Evolutionary conservation across 2,888 invertebrate species (phyloP).

Genomic region (Brassicogethes aeneus): DNA sequence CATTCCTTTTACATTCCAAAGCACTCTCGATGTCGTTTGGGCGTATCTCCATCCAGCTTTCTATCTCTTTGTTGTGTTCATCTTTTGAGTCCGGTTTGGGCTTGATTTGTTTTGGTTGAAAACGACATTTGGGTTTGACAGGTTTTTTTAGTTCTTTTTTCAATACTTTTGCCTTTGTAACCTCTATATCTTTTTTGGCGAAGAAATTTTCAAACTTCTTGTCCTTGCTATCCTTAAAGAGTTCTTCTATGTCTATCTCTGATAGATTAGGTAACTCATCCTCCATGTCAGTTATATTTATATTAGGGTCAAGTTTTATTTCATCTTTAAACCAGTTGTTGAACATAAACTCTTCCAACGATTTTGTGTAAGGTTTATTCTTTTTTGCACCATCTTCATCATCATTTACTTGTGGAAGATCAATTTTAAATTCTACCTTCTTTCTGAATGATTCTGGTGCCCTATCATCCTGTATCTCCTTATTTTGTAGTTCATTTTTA

Average conservation of each 20-base stretch:
- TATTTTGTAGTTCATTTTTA: conserved; percentile 17
- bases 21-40: conserved; percentile 2
- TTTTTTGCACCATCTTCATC: not conserved
- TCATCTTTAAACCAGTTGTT: conserved; percentile 4
- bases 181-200: conserved; percentile 5
- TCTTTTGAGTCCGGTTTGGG: conserved; percentile 16
- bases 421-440: not conserved
- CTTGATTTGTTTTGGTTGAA: conserved; percentile 1
- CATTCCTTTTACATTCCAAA: not conserved
- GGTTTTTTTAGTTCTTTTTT: not conserved
- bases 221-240: conserved; percentile 24
- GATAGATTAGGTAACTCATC: conserved; percentile 19
- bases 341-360: not conserved
- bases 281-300: conserved; percentile 19
- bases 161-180: not conserved
- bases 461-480: conserved; percentile 4
- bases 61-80: conserved; percentile 20
- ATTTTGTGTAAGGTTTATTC: not conserved
- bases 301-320: conserved; percentile 10
- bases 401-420: not conserved
- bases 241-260: conserved; percentile 24
- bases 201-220: conserved; percentile 22
- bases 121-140: conserved; percentile 9
- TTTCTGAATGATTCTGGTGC: not conserved
- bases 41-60: conserved; percentile 31